Conservation (phyloP, 1,140 invertebrate genomes). For the Drosophila serrata region DNA sequence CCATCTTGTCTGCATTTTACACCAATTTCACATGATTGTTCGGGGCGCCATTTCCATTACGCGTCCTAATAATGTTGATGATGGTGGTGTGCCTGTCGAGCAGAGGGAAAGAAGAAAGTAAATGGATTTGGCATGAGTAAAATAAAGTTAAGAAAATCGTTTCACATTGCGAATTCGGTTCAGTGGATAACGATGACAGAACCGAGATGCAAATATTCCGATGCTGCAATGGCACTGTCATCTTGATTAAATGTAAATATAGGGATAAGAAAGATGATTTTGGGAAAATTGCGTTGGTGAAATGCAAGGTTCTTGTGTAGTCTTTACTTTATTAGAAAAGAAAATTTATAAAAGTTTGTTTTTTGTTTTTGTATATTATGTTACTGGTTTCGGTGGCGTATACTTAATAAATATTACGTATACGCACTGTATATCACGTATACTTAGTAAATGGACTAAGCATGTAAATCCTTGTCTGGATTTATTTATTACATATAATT, state of each 20-base stretch:
- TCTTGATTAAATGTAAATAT: background rate
- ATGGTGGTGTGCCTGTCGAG: slow-evolving; percentile 11
- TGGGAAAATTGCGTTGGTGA: background rate
- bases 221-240: background rate
- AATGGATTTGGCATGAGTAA: slow-evolving; percentile 42
- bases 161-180: slow-evolving; percentile 33
- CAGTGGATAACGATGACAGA: slow-evolving; percentile 6
- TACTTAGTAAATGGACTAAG: too few species aligned
- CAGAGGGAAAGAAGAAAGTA: slow-evolving; percentile 6
- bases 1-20: slow-evolving; percentile 47
- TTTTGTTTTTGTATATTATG: background rate
- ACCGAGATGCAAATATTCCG: background rate
- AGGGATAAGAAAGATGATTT: too few species aligned
- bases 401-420: slow-evolving; percentile 2
- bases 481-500: background rate
- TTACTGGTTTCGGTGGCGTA: background rate
- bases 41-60: slow-evolving; percentile 68
- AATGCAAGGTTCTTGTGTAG: background rate
- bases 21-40: slow-evolving; percentile 81
- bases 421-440: background rate
- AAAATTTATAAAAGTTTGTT: background rate
- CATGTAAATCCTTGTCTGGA: background rate
- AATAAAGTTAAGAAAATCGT: slow-evolving; percentile 43
- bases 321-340: background rate
- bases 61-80: slow-evolving; percentile 28